These are phyloP conservation scores for Philotrypesis tridentata DNA, from an alignment of 1,140 invertebrate species.

Conservation along the genomic window DNA sequence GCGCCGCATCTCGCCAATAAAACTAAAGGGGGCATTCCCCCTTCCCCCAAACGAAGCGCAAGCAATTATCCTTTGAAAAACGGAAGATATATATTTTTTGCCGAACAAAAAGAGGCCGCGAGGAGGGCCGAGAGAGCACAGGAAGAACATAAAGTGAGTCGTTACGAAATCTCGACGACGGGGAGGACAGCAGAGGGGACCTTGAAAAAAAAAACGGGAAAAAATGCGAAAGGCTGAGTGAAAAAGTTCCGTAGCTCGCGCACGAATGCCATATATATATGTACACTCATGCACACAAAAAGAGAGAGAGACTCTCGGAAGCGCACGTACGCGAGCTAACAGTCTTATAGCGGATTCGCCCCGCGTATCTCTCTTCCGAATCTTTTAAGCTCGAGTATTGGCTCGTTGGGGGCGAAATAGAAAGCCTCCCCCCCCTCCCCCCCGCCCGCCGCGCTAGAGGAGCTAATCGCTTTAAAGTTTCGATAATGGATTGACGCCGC, in stretches of 20 bases:
- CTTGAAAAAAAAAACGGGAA: constrained; percentile 5
- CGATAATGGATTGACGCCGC: neutral
- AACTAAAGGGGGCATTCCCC: neutral
- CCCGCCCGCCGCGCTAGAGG: too few species aligned
- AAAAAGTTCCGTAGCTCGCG: constrained; percentile 1
- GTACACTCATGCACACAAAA: too few species aligned
- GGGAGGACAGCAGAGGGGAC: neutral
- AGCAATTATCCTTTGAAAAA: constrained; percentile 46
- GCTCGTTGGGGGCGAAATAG: neutral
- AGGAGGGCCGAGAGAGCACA: constrained; percentile 23
- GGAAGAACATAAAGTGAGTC: constrained; percentile 46
- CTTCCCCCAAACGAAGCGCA: constrained; percentile 26
- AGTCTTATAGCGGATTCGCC: constrained; percentile 41
- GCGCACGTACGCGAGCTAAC: neutral
- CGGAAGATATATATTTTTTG: constrained; percentile 33
- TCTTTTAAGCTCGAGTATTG: constrained; percentile 37
- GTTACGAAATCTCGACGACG: constrained; percentile 39
- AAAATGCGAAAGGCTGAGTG: neutral
- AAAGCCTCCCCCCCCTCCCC: too few species aligned
- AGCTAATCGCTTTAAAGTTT: neutral
- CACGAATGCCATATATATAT: neutral
- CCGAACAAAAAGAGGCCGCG: constrained; percentile 23
- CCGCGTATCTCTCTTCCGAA: constrained; percentile 31
- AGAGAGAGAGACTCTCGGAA: too few species aligned
- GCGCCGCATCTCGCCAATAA: constrained; percentile 3